A percentile compares a stretch with the other conserved stretches of the same genome.
phyloP scores from a whole-genome alignment of 2,888 invertebrate genomes.

The Drosophila fungiperda region DNA sequence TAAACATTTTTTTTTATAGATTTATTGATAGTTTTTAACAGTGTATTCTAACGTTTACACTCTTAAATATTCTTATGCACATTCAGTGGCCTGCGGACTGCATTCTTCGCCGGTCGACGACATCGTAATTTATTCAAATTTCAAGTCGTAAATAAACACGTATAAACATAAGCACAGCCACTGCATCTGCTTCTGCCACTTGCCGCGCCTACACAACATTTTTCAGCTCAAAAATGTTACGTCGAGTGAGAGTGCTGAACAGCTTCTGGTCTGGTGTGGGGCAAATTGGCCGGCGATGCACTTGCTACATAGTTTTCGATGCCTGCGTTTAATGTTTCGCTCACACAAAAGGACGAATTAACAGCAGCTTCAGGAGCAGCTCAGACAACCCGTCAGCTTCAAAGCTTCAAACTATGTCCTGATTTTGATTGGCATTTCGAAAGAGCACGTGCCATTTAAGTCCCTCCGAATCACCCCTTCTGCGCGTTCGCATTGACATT shows the following conservation, averaged over 20 bases:
- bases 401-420: conserved; percentile 30
- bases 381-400: conserved; percentile 25
- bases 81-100: conserved; percentile 9
- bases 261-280: conserved; percentile 7
- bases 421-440: conserved; percentile 57
- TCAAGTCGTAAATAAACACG: conserved; percentile 75
- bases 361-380: conserved; percentile 10
- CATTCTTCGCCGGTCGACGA: conserved; percentile 48
- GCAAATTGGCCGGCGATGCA: conserved; percentile 19
- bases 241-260: conserved; percentile 33
- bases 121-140: conserved; percentile 80
- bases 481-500: conserved; percentile 41
- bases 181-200: conserved; percentile 3
- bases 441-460: conserved; percentile 47
- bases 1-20: background rate
- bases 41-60: background rate
- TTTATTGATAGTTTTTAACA: background rate
- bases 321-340: conserved; percentile 24
- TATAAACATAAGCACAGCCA: conserved; percentile 73
- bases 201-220: conserved; percentile 53
- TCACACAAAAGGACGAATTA: conserved; percentile 15
- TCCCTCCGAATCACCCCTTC: background rate
- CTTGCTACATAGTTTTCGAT: conserved; percentile 41
- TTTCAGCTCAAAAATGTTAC: conserved; percentile 36
- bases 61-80: conserved; percentile 14